These are phyloP conservation scores for Ceratothoa steindachneri DNA, from an alignment of 2,888 invertebrate species.

Conservation along the genomic window DNA sequence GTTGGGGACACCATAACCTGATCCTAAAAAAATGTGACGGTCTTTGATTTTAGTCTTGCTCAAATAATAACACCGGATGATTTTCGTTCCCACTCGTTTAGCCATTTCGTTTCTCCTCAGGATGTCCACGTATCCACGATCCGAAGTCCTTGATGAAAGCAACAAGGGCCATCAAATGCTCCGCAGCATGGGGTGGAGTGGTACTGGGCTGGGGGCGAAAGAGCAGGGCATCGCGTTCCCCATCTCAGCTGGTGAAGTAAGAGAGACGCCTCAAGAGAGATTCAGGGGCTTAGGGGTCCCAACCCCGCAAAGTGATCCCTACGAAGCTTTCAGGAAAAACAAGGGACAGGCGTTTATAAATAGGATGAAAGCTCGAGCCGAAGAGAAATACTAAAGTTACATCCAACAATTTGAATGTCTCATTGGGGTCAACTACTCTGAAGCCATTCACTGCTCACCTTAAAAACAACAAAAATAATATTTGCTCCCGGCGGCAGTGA, in stretches of 20 bases:
- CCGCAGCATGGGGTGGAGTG: constrained; percentile 98
- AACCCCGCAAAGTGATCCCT: constrained; percentile 80
- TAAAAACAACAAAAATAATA: no score
- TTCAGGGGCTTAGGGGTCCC: constrained; percentile 88
- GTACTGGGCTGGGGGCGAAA: constrained; percentile 84
- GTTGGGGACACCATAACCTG: no score
- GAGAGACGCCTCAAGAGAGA: constrained; percentile 79
- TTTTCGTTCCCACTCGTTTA: no score
- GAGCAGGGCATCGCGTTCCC: constrained; percentile 95
- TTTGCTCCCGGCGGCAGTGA: no score
- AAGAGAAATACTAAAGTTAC: constrained; percentile 53
- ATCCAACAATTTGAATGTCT: no score
- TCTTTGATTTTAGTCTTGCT: no score
- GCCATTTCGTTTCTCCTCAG: no score
- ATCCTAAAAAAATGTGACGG: no score
- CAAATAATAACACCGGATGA: no score
- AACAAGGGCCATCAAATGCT: constrained; percentile 97
- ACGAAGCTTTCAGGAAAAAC: constrained; percentile 94
- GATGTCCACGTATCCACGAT: background rate
- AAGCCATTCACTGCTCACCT: no score
- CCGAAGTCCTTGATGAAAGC: constrained; percentile 62
- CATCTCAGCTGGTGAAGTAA: constrained; percentile 77
- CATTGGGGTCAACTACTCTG: no score
- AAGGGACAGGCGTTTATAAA: constrained; percentile 92
- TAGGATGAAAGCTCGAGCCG: constrained; percentile 83